phyloP scores from a whole-genome alignment of 2,113 vertebrate species.

The Neotragus pygmaeus region DNA sequence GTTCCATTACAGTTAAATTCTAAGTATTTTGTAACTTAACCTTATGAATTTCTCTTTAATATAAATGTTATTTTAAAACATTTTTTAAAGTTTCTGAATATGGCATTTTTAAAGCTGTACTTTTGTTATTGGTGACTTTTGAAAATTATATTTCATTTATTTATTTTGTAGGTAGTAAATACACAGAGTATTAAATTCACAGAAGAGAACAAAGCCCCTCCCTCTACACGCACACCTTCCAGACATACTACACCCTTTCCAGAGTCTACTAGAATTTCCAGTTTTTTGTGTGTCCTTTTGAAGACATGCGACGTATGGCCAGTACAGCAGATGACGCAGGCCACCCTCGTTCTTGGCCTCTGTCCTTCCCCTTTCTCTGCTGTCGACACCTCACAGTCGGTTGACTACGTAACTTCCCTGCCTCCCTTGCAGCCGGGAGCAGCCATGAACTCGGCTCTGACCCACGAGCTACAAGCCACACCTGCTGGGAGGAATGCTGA shows the following conservation, averaged over 20 bases:
- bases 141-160: not conserved
- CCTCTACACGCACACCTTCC: not conserved
- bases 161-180: not conserved
- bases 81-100: not conserved
- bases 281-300: fast-evolving
- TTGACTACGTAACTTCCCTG: fast-evolving
- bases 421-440: not conserved
- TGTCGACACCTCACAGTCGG: not conserved
- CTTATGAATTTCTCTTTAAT: not conserved
- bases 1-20: not conserved
- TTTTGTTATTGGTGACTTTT: not conserved
- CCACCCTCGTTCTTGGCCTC: fast-evolving
- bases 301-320: fast-evolving
- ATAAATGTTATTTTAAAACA: not conserved
- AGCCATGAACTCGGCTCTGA: not conserved
- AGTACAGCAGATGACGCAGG: fast-evolving
- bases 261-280: not conserved
- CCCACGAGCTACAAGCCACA: fast-evolving
- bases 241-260: fast-evolving
- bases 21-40: not conserved
- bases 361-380: not conserved
- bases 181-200: not conserved
- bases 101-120: not conserved
- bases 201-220: too few species aligned
- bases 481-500: too few species aligned